Evolutionary conservation across 2,888 invertebrate genomes (phyloP), one percentile per base, ranked within the genome.

Genomic region (Cylloceria caligata): DNA sequence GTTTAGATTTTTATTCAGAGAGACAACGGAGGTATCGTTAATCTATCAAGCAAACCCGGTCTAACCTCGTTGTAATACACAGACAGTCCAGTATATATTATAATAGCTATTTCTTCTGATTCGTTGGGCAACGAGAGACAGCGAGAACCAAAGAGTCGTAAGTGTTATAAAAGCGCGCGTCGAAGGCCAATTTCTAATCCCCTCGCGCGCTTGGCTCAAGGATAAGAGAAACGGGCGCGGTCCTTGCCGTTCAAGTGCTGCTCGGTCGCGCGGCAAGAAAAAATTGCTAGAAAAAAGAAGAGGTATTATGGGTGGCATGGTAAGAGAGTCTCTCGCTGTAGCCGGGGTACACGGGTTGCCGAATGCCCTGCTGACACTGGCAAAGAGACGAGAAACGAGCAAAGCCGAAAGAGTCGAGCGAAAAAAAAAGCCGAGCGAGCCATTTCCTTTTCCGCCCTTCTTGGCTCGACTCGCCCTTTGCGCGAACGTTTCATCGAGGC

Each of bases 101-200:
- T 52, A 42, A 83, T 68, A 55, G 62, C 68, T 69, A 77, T 64
- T 72, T 83, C 67, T 72, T 74, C 55, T 47, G 55, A 52, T 64
- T 64, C 39, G 64, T 81, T 78, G 79, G 39, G 81, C 76, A 82
- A 84, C 57, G 71, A 45, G 21, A 65, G 65, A 79, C 60, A 75
- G 72, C 73, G 42, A 67, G 49, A 78, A 55, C 64, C 45, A 74
- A 78, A 76, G 80, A 80, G 73, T 73, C 78, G 71, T 72, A 80
- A 77, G 80, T 74, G 81, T 85, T 81, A 84, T 85, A 85, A 84
- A 85, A 84, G 83, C 80, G 81, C 77, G 76, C 81, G 84, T 82
- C 86, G 88, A 89, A 91, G 90, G 89, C 86, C 89, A 91, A 92
- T 92, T 92, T 92, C 91, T 91, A 91, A 90, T 90, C 89, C 88